Percentiles rank a stretch among this genome's conserved stretches.
Conservation (phyloP, 2,113 vertebrate genomes). For the Lasiurus borealis region DNA sequence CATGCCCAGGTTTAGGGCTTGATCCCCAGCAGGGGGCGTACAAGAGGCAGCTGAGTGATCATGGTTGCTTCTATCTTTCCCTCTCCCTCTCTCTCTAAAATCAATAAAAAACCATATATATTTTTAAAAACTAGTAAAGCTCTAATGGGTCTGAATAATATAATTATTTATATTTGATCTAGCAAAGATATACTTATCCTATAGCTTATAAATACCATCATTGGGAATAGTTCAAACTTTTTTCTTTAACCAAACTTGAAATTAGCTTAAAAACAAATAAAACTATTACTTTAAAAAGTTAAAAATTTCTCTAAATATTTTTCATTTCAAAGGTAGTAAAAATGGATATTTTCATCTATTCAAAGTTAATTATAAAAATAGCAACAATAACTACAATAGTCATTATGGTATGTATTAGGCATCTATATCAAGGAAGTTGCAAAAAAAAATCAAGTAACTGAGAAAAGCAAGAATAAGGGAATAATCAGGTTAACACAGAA, state of each 20-base stretch:
- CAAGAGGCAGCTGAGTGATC: too few relatives aligned
- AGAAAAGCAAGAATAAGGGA: constrained; percentile 31
- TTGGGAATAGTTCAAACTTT: background rate
- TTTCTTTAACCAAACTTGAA: background rate
- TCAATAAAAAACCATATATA: too few relatives aligned
- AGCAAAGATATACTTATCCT: background rate
- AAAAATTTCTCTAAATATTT: background rate
- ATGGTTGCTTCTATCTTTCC: too few relatives aligned
- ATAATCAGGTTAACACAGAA: background rate
- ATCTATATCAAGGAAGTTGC: background rate
- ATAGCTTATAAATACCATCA: background rate
- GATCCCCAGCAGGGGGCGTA: too few relatives aligned
- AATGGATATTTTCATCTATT: background rate
- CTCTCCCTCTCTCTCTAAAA: too few relatives aligned
- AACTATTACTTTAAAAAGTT: background rate
- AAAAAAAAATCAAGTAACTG: background rate
- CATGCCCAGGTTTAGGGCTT: too few relatives aligned
- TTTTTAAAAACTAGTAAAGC: background rate
- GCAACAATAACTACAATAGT: background rate
- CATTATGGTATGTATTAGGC: background rate
- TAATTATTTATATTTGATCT: background rate
- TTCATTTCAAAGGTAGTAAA: constrained; percentile 38
- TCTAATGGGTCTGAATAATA: background rate
- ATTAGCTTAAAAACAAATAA: constrained; percentile 14
- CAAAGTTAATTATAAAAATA: background rate